phyloP scores from a whole-genome alignment of 2,113 vertebrate species.

The Andinoacara biseriatus region DNA sequence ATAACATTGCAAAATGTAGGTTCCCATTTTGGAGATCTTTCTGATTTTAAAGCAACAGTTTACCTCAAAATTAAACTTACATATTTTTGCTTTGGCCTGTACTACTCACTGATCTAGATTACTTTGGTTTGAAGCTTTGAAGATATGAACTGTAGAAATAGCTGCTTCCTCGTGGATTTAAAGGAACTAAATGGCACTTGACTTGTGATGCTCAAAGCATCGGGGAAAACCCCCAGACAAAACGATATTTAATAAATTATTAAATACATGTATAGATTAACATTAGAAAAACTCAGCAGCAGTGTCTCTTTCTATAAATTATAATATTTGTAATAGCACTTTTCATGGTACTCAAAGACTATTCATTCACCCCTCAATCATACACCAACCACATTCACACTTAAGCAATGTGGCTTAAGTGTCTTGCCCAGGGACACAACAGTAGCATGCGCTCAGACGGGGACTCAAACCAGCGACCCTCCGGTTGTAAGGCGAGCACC shows the following conservation, averaged over 20 bases:
- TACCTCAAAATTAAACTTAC: background rate
- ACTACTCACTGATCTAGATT: background rate
- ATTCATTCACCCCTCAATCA: no score
- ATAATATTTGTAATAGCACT: no score
- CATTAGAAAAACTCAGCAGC: background rate
- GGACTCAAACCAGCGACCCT: no score
- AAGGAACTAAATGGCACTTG: background rate
- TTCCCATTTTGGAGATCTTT: background rate
- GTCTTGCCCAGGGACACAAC: no score
- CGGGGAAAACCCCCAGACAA: background rate
- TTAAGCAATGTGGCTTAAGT: no score
- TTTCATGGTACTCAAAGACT: no score
- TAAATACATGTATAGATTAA: background rate
- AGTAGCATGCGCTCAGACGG: no score
- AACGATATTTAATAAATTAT: background rate
- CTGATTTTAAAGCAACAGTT: no score
- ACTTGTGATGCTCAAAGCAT: background rate
- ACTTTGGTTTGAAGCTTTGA: background rate
- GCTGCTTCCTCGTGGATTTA: background rate
- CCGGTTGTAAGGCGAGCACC: no score
- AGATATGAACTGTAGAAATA: background rate
- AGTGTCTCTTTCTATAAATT: background rate
- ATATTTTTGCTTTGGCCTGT: background rate
- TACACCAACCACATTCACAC: no score
- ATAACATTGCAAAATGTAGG: background rate